These are phyloP conservation scores for Harpalus rubripes DNA, from an alignment of 2,888 invertebrate genomes.

Conservation along the genomic window DNA sequence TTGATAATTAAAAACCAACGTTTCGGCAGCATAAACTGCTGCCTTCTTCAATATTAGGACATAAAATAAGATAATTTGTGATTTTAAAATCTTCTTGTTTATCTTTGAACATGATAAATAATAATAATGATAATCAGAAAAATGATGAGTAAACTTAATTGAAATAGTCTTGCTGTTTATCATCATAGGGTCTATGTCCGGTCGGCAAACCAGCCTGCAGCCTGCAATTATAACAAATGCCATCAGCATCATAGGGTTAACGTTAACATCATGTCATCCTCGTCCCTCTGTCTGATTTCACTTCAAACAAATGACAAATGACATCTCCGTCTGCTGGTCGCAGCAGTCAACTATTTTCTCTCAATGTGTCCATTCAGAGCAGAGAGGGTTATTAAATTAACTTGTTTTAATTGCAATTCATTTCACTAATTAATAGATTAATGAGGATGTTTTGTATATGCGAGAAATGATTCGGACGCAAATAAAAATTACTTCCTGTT, in stretches of 20 bases:
- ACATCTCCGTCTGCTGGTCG: slow-evolving; percentile 24
- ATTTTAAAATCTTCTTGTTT: too few species aligned
- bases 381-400: slow-evolving; percentile 54
- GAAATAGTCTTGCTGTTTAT: slow-evolving; percentile 5
- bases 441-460: slow-evolving; percentile 62
- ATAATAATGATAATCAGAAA: not conserved
- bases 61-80: too few species aligned
- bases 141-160: not conserved
- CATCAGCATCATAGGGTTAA: slow-evolving; percentile 52
- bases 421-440: slow-evolving; percentile 60
- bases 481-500: slow-evolving; percentile 49
- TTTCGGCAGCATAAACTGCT: too few species aligned
- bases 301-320: slow-evolving; percentile 52
- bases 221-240: slow-evolving; percentile 56
- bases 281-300: slow-evolving; percentile 46
- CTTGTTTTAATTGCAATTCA: slow-evolving; percentile 65
- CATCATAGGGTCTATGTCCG: slow-evolving; percentile 40
- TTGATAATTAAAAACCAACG: too few species aligned
- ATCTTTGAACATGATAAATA: too few species aligned
- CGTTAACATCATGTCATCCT: slow-evolving; percentile 54
- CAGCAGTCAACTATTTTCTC: not conserved
- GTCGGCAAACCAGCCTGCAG: slow-evolving; percentile 3
- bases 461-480: slow-evolving; percentile 44
- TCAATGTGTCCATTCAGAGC: slow-evolving; percentile 26
- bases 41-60: too few species aligned